Percentiles rank a stretch among this genome's conserved stretches.
phyloP scores from a whole-genome alignment of 2,888 invertebrate species.

The Chymomyza fuscimana region DNA sequence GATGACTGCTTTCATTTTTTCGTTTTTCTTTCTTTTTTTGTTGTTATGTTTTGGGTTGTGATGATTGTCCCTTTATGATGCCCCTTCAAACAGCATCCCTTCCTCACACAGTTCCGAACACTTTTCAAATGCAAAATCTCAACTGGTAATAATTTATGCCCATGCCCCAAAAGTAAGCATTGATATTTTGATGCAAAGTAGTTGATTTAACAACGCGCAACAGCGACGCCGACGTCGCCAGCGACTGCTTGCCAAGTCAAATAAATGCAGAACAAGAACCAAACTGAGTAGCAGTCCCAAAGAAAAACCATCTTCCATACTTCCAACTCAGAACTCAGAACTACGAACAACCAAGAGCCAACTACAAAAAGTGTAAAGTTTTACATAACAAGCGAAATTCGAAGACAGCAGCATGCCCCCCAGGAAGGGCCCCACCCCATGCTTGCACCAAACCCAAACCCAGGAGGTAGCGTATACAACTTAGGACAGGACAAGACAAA shows the following conservation, averaged over 20 bases:
- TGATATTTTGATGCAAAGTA: slow-evolving; percentile 67
- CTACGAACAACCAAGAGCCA: slow-evolving; percentile 12
- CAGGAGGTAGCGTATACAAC: background rate
- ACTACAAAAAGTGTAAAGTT: slow-evolving; percentile 42
- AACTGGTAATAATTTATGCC: slow-evolving; percentile 64
- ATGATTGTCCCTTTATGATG: background rate
- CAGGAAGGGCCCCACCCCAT: too few species aligned
- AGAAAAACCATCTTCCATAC: background rate
- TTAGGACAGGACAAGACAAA: slow-evolving; percentile 28
- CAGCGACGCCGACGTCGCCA: slow-evolving; percentile 27
- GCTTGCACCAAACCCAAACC: background rate
- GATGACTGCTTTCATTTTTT: background rate
- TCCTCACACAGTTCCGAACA: background rate
- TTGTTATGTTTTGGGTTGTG: slow-evolving; percentile 18
- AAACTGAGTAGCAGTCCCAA: background rate
- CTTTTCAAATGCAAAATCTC: slow-evolving; percentile 31
- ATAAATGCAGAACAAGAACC: slow-evolving; percentile 6
- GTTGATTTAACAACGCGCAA: slow-evolving; percentile 62
- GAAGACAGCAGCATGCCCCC: slow-evolving; percentile 18
- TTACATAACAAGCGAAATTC: slow-evolving; percentile 45
- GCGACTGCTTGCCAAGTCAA: slow-evolving; percentile 8
- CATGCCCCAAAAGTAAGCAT: slow-evolving; percentile 46
- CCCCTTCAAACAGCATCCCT: background rate
- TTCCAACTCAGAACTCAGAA: background rate
- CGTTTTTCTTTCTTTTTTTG: background rate